phyloP scores from a whole-genome alignment of 1,140 invertebrate species.

The Cyphomyrmex costatus region DNA sequence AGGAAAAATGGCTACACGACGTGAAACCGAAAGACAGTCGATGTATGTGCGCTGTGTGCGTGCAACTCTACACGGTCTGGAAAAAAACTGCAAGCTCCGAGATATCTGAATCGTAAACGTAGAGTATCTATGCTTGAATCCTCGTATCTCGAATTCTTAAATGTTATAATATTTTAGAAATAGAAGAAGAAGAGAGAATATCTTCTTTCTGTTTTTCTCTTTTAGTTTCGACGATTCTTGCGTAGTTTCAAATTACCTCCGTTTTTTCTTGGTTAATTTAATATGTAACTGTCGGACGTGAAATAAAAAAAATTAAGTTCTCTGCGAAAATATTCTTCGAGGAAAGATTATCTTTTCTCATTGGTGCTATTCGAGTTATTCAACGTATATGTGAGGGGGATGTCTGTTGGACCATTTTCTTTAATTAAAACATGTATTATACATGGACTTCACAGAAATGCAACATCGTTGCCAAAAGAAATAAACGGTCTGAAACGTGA shows the following conservation, averaged over 20 bases:
- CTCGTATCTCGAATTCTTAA: background rate
- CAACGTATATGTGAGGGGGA: background rate
- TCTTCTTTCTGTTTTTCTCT: background rate
- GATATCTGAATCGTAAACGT: constrained; percentile 1
- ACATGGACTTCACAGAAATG: background rate
- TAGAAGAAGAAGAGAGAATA: background rate
- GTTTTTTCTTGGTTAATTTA: background rate
- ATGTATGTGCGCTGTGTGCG: constrained; percentile 30
- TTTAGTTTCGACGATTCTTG: background rate
- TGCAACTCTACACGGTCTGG: constrained; percentile 22
- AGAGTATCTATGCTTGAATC: background rate
- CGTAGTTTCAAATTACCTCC: background rate
- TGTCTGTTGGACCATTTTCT: background rate
- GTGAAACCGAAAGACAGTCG: constrained; percentile 46
- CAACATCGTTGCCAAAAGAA: background rate
- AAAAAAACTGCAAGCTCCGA: constrained; percentile 12
- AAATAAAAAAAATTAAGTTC: background rate
- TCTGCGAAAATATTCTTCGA: background rate
- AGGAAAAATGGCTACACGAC: constrained; percentile 31
- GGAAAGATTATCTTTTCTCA: background rate
- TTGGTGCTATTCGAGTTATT: background rate
- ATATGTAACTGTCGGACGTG: background rate
- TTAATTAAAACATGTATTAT: background rate
- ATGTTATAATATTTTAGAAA: constrained; percentile 17
- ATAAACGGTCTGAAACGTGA: background rate